Evolutionary conservation across 2,113 vertebrate species (phyloP), one percentile per base, ranked within the genome.

Genomic region (Oreochromis spilurus): DNA sequence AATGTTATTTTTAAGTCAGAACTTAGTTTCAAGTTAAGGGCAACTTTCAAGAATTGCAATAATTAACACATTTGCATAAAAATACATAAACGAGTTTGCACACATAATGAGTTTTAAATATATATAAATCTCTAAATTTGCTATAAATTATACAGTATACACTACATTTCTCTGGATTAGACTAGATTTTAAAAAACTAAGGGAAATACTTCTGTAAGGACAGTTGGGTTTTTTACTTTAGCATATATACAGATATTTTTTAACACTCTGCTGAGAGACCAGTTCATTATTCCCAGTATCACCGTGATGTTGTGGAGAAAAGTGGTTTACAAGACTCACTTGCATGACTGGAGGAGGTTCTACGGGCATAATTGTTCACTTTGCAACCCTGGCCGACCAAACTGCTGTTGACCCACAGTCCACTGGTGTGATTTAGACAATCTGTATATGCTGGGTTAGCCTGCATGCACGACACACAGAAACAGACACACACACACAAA

Each of bases 401-500:
- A 91, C 94, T 95, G 93, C 93, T 95, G 95, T 93, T 96, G 92
- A 93, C 92, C 94, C 95, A 90, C 92, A 94, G 96, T 96, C 95
- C 94, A 84, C 93, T 83, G 84, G 96, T 95, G 91, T 97, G 96
- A 97, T 97, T 97, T 86, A 52, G 95, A 93, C 95, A 93, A 93
- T 97, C 97, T 96, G 96, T 95, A 91, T 96, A 95, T 95, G 97
- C 96, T 92, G 93, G 88, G 91, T 95, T 97, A 94, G 96, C 97
- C 98, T 99, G 94, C 92, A 95, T 95, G 94, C 96, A 86, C 75
- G 21, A 75, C 13, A 86, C 78, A 85, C 53, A 91, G 4, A 87
- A 4, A 90, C 16, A 86, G 14, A 75, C 38, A 84, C 97, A 97
- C 26, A 60, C 58, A 19, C 58, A 62, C 57, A 34, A 85, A 96